Conservation (phyloP, 1,140 invertebrate genomes). For the Riptortus pedestris region DNA sequence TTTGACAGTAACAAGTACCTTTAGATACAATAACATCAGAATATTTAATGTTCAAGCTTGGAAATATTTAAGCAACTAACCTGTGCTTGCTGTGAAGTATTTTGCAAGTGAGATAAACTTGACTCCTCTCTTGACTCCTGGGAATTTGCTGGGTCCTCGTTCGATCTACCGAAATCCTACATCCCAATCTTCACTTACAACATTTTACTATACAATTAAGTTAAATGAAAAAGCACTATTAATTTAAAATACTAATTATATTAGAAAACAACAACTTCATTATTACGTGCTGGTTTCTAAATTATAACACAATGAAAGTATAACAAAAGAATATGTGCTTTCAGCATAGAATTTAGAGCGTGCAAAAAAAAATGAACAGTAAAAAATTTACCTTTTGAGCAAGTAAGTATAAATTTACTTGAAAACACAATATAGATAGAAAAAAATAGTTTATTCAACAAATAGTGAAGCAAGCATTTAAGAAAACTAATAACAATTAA, state of each 20-base stretch:
- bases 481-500: background rate
- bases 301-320: no score
- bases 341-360: constrained; percentile 6
- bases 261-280: constrained; percentile 11
- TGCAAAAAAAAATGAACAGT: constrained; percentile 5
- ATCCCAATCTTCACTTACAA: constrained; percentile 13
- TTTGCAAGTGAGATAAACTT: constrained; percentile 12
- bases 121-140: constrained; percentile 21
- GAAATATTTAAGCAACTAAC: no score
- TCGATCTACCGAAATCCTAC: constrained; percentile 24
- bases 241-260: background rate
- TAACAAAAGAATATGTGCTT: constrained; percentile 15
- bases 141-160: constrained; percentile 19
- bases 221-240: background rate
- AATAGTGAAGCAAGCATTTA: background rate
- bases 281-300: constrained; percentile 2
- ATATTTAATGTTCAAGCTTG: no score
- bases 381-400: background rate
- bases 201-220: constrained; percentile 1
- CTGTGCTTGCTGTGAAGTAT: constrained; percentile 17
- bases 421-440: background rate
- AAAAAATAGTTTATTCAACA: background rate
- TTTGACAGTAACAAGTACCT: no score
- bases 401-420: no score
- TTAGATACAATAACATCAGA: no score